Base-by-base conservation (phyloP, 2,113 vertebrate species). In the Meriones unguiculatus region DNA sequence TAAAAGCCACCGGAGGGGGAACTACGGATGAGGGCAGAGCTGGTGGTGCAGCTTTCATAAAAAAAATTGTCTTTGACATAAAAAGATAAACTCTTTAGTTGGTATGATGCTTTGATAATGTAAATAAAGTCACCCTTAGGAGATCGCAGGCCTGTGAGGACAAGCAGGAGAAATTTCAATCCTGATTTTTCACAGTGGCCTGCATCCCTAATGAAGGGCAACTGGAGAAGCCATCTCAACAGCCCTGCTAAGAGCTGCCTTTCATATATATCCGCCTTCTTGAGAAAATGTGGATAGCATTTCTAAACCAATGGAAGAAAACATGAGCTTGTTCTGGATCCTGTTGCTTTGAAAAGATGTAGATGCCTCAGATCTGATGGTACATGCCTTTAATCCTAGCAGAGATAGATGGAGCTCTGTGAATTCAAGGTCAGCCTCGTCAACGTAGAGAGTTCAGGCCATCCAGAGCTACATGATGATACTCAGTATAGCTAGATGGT, bases 261-360 rank as follows among this genome's bases (percentile, higher is more conserved):
- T 88, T 72, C 62, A 28, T 9, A 22, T 46, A 13, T 11, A 73
- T 7, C 57, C 25, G 30, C 17, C 57, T 62, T 0, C 52, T 77
- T 62, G 57, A 73, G 75, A 93, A 65, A 70, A 70, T 7, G 18
- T 28, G 57, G 50, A 84, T 32, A 50, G 15, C 35, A 32, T 89
- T 70, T 94, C 70, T 46, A 64, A 28, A 75, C 18, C 20, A 41
- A 62, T 4, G 52, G 32, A 90, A 96, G 52, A 28, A 92, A 97
- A 94, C 20, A 35, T 28, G n/a, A 59, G 28, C 76, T 93, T 93
- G 54, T 41, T 22, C 92, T 75, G 87, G 89, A 6, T 84, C 59
- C n/a, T 84, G 24, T 70, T 59, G 81, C 87, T 90, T 70, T 95
- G 64, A n/a, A 88, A 96, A 72, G 77, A 89, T 15, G 18, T 75